These are phyloP conservation scores for Seladonia tumulorum DNA, from an alignment of 2,888 invertebrate species.

Conservation along the genomic window DNA sequence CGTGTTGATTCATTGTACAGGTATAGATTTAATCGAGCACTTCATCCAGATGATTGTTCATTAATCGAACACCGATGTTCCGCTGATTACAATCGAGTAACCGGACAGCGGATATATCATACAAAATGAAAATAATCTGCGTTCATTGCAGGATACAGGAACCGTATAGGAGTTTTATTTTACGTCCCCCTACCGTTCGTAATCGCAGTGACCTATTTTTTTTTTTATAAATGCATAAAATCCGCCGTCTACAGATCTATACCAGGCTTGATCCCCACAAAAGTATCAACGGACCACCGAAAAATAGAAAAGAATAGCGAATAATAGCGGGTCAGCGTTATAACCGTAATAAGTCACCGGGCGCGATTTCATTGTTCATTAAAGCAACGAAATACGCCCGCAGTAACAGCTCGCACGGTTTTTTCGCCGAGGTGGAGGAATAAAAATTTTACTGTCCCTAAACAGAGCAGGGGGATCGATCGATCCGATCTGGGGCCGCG, in stretches of 20 bases:
- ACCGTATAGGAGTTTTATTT: neutral
- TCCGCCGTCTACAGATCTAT: neutral
- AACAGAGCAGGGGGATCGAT: neutral
- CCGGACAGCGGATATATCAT: too few species aligned
- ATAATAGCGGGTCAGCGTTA: neutral
- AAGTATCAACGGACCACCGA: neutral
- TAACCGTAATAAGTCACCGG: neutral
- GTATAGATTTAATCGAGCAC: too few species aligned
- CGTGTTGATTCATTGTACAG: too few species aligned
- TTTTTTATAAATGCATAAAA: neutral
- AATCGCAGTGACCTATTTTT: neutral
- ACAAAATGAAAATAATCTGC: neutral
- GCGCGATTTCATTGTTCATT: neutral
- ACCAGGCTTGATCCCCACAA: neutral
- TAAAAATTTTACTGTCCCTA: neutral
- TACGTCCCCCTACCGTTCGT: neutral
- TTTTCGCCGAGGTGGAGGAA: neutral
- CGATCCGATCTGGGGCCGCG: neutral
- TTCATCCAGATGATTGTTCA: too few species aligned
- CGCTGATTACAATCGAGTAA: neutral
- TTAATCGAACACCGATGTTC: too few species aligned
- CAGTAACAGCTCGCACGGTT: neutral
- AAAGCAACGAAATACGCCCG: neutral
- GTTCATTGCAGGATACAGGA: neutral
- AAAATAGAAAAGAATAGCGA: neutral